Base-by-base conservation (phyloP, 2,113 vertebrate species). In the Cephalopterus ornatus region DNA sequence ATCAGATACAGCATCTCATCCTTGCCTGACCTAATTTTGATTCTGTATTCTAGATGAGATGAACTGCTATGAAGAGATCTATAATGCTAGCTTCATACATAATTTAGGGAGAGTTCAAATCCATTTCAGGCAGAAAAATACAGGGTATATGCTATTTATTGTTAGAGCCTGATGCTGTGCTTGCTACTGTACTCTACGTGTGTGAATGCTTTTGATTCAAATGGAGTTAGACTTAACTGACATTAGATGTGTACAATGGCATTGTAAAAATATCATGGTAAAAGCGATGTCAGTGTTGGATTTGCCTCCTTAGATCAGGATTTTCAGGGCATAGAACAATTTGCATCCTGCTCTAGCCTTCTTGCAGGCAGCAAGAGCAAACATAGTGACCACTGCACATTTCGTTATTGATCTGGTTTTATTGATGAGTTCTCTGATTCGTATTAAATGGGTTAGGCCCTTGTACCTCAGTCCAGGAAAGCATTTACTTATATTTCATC, bases 11-110 rank as follows among this genome's bases (percentile, higher is more conserved):
- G 93, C 70, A 92, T 83, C 88, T 89, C 88, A 37, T 96, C 93
- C 89, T 87, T 94, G 88, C 95, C 85, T 96, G 96, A 95, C 96
- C 95, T 96, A 94, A 95, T 97, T 97, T 93, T 96, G 76, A 81
- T 85, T 95, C 95, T 84, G 79, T 93, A 91, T 90, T 96, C 88
- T 81, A 85, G 82, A 92, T 77, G 92, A 96, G 92, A 94, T 93
- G 95, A 96, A 91, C 92, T 85, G 90, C 96, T 94, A 93, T 81
- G 91, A 94, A 84, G 90, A 96, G 83, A 92, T 94, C 92, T 93
- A 88, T 95, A 96, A 96, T 84, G 68, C 73, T 89, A 88, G 90
- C 87, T 95, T 94, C 96, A 96, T 97, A 75, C 86, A 94, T 96
- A 96, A 97, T 97, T 96, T 96, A 97, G 75, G 72, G 50, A 93